Conservation (phyloP, 2,888 invertebrate genomes). For the Zaprionus obscuricornis region DNA sequence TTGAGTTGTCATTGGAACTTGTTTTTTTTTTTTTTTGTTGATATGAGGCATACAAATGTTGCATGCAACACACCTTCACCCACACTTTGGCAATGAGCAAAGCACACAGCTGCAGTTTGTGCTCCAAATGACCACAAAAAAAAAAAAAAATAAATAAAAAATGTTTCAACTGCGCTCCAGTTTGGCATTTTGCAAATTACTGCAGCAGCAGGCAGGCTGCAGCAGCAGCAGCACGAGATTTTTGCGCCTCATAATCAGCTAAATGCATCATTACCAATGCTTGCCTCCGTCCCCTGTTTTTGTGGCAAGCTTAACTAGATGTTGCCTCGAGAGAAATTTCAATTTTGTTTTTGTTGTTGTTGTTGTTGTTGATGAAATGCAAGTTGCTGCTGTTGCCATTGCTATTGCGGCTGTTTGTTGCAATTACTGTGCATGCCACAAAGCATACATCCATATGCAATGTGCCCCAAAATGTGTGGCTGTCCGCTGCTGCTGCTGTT, state of each 20-base stretch:
- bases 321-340: constrained; percentile 55
- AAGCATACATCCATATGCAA: no score
- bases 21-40: no score
- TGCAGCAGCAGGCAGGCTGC: constrained; percentile 4
- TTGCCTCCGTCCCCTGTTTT: constrained; percentile 11
- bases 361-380: constrained; percentile 24
- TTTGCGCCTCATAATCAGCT: constrained; percentile 65
- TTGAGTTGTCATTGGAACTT: constrained; percentile 18
- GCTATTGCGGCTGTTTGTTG: constrained; percentile 13
- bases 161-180: constrained; percentile 47
- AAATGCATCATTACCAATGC: constrained; percentile 70
- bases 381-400: no score
- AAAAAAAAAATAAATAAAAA: neutral
- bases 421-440: constrained; percentile 31
- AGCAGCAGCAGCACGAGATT: constrained; percentile 13
- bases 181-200: constrained; percentile 57
- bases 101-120: constrained; percentile 9
- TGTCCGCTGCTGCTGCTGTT: constrained; percentile 11
- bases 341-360: constrained; percentile 26
- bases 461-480: constrained; percentile 15
- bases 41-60: neutral
- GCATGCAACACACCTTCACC: constrained; percentile 1
- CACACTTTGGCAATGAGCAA: neutral
- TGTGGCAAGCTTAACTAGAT: constrained; percentile 19
- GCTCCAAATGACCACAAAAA: constrained; percentile 61